Evolutionary conservation across 2,888 invertebrate species (phyloP).

Genomic region (Petrophora chlorosata): DNA sequence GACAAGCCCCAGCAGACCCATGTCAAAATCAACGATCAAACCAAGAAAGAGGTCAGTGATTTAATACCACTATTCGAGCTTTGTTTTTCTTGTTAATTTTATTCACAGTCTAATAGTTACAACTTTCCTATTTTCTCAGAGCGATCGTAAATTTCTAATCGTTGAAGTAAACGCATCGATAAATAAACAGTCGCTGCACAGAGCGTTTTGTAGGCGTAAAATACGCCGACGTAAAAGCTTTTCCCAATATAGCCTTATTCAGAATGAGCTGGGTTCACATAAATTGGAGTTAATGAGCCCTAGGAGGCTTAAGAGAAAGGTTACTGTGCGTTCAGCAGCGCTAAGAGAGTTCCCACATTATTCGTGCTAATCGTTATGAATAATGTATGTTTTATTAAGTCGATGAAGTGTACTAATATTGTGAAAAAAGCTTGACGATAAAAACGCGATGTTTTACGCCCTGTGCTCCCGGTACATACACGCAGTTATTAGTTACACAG

Average conservation of each 20-base stretch:
- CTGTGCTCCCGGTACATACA: conserved; percentile 41
- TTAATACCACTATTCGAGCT: conserved; percentile 56
- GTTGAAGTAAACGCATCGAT: conserved; percentile 47
- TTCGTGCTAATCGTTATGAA: conserved; percentile 66
- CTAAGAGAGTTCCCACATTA: conserved; percentile 68
- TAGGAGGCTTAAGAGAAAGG: conserved; percentile 54
- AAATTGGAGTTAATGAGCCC: conserved; percentile 64
- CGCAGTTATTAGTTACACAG: conserved; percentile 25
- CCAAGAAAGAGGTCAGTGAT: conserved; percentile 83
- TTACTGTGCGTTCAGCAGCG: conserved; percentile 54
- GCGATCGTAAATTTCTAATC: conserved; percentile 57
- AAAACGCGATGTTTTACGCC: conserved; percentile 58
- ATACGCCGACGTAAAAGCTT: conserved; percentile 45
- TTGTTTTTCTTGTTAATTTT: conserved; percentile 58
- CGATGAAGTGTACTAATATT: conserved; percentile 53
- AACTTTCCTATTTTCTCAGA: conserved; percentile 64
- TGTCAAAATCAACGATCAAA: conserved; percentile 81
- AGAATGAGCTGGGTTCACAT: conserved; percentile 47
- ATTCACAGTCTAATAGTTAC: conserved; percentile 74
- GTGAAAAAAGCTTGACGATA: conserved; percentile 43
- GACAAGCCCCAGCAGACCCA: conserved; percentile 78
- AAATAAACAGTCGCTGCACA: conserved; percentile 47
- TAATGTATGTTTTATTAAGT: conserved; percentile 61
- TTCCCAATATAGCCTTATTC: conserved; percentile 43
- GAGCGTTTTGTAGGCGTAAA: conserved; percentile 41